Base-by-base conservation (phyloP, 2,797 vertebrate species). In the Fistularia tabacaria region DNA sequence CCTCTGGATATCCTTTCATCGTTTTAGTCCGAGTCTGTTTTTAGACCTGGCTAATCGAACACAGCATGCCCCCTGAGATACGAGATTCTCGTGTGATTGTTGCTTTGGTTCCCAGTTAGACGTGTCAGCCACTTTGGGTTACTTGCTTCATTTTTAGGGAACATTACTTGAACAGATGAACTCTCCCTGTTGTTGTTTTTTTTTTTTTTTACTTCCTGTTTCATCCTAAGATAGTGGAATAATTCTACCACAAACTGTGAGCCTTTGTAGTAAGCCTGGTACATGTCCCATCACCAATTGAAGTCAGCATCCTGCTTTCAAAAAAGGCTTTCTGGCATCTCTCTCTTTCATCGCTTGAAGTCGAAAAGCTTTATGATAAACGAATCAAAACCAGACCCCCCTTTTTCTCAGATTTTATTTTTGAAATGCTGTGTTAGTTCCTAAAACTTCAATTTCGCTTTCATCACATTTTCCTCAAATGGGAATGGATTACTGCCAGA, bases 31-130 rank as follows among this genome's bases (percentile, higher is more conserved):
- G 58, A 1, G 64, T 81, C 79, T 87, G 79, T 83, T 87, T 88
- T 83, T 78, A 85, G 79, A 69, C 65, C 66, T 11, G 13, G 49
- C 71, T 82, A 85, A 84, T 85, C 76, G 72, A 85, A 85, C 74
- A 4, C 82, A 83, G 76, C 39, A 50, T 66, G 37, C 58, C 70
- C 60, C 72, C 38, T 25, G 76, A 80, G 78, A 79, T 57, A 4
- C 3, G 3, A 62, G 73, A 74, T 85, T 84, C 83, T 84, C 55
- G 49, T 87, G 80, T 87, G 85, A 87, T 87, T 75, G 74, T 76
- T 69, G 77, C 58, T 75, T 74, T 85, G 83, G 82, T 80, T 81
- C 14, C 1, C 1, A 46, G 59, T 52, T 40, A 7, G 42, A 66
- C 41, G 12, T 15, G 40, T 45, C 71, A 57, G 74, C 81, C 81